Evolutionary conservation across 2,888 invertebrate genomes (phyloP).

Genomic region (Diarsia rubi): DNA sequence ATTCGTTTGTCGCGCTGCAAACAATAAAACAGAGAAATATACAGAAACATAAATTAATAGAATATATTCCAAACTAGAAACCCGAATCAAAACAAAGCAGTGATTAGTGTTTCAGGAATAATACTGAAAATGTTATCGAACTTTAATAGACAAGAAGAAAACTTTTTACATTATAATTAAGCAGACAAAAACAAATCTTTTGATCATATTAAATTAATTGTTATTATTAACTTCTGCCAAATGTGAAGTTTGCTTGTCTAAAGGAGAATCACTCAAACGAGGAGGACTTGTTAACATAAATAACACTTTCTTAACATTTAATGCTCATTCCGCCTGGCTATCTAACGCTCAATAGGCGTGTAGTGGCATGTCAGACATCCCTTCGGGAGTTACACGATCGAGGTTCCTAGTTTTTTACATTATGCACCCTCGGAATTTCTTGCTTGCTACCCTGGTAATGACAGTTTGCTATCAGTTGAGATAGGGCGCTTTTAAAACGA

Average conservation of each 20-base stretch:
- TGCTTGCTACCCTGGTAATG: conserved; percentile 9
- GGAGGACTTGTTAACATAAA: neutral
- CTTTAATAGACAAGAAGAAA: neutral
- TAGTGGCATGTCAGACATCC: neutral
- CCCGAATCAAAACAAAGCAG: neutral
- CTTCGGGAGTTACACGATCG: conserved; percentile 6
- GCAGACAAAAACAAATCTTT: neutral
- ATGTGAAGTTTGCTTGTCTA: neutral
- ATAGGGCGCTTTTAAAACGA: neutral
- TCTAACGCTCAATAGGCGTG: neutral
- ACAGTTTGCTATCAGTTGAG: conserved; percentile 24
- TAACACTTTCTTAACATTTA: neutral
- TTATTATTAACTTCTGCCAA: neutral
- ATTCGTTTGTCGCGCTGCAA: neutral
- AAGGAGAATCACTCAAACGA: neutral
- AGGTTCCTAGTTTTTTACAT: neutral
- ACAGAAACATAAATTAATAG: neutral
- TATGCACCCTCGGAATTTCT: conserved; percentile 31
- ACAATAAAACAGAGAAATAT: neutral
- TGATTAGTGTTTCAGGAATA: neutral
- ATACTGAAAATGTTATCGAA: neutral
- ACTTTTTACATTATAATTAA: neutral
- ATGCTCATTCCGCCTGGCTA: neutral
- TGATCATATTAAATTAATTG: conserved; percentile 10
- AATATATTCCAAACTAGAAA: neutral